Base-by-base conservation (phyloP, 92 coral and sea anemone species). In the Heteractis magnifica region DNA sequence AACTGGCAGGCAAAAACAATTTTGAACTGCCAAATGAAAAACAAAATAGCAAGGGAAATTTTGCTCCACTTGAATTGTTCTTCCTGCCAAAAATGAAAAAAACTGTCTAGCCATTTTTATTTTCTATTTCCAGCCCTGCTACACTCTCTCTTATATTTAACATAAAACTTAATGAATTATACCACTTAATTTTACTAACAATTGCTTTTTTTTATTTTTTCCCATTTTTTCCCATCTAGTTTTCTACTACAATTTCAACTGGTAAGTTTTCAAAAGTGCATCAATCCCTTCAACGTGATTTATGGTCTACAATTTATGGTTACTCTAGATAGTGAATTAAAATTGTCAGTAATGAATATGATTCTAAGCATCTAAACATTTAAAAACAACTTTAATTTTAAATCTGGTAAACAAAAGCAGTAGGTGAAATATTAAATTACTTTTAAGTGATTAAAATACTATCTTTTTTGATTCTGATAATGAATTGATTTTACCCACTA, bases 201-300 rank as follows among this genome's bases (percentile, higher is more conserved):
- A 5, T n/a, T 62, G 23, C 15, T 44, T 44, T 14, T 21, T 64
- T 78, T 5, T 6, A 15, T 82, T 9, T 15, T 60, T 55, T 15
- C 73, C 18, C 75, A 56, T 81, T 79, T 41, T 72, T 78, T 34
- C 64, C 11, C 77, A 58, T 86, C 15, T 89, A 94, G 98, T 95
- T 76, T 95, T 91, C 91, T 94, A 94, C 75, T 95, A 91, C 92
- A 95, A 95, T 82, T 95, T 93, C 86, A 93, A 94, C 68, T 95
- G 98, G 98, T 92, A 81, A 87, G 98, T 87, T 14, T 18, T 15
- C 8, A 59, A 11, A 8, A 14, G 12, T 55, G 14, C 6, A 13
- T 59, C 59, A 55, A 59, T 5, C 6, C 14, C 5, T 19, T 13
- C 14, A 59, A 59, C 65, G 15, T 2, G 6, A 59, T 59, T 59